Base-by-base conservation (phyloP, 1,140 invertebrate species). In the Hylaeus volcanicus region DNA sequence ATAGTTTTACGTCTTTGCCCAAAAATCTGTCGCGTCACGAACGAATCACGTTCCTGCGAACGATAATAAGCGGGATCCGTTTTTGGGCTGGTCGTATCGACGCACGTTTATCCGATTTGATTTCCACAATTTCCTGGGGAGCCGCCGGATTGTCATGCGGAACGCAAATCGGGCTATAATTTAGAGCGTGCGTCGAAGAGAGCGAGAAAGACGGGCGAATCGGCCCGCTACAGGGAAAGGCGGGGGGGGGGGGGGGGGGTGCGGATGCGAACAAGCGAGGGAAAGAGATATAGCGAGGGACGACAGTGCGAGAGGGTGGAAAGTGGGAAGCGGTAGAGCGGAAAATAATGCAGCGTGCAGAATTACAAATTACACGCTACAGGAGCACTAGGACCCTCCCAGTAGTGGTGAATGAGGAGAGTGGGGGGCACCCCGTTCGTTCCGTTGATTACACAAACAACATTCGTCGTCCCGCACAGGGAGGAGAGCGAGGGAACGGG, bases 391-490 rank as follows among this genome's bases (percentile, higher is more conserved):
- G 84, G 70, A 76, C 65, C 78, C 73, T 83, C 81, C 81, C 81
- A 65, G 74, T 63, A 51, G 69, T 15, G 80, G 79, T 60, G 70
- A 81, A 83, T 26, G 26, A 26, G 26, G 26, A 26, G 26, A 26
- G 26, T 26, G 26, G 76, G 76, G 79, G 73, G 48, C 53, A 84
- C 80, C 26, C 26, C 73, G 85, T 86, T 89, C 86, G 88, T 88
- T 88, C 77, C 86, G 88, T 89, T 89, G 88, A 89, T 89, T 89
- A 89, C 88, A 89, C 88, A 89, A 89, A 89, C 88, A 89, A 77
- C 83, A 81, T 88, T 86, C 79, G 74, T 81, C 70, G 79, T 68
- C 56, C 68, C 56, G 48, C 12, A 5, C 11, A n/a, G 15, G 39
- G 60, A 26, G 66, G 51, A 37, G 84, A 76, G 37, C 58, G 39